Evolutionary conservation across 2,113 vertebrate species (phyloP), one percentile per base, ranked within the genome.

Genomic region (Tautogolabrus adspersus): DNA sequence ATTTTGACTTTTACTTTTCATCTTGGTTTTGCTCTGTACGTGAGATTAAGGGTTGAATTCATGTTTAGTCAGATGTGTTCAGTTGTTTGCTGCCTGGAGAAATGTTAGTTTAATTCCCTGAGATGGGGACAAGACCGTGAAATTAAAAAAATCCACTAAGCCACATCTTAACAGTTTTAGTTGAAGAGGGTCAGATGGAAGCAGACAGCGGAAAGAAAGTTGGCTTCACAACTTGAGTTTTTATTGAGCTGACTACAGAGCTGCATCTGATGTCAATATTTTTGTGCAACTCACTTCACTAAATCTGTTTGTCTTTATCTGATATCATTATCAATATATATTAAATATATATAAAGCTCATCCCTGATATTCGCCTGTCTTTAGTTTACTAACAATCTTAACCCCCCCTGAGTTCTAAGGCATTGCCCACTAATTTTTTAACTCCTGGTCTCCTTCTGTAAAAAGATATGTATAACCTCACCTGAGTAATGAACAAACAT

Each of bases 81-180:
- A 78, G 82, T 72, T 75, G 62, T 88, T 72, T 79, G 66, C 67
- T 66, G 79, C 65, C 49, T 76, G 54, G 67, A 81, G 52, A 76
- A 57, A 37, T 78, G 81, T 75, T 54, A 3, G 23, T 65, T 82
- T 72, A 82, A 77, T 66, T 81, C 78, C 44, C 37, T 47, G 8
- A 62, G 8, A 84, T 69, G 73, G 65, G 54, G 75, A 77, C 57
- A 77, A 68, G 40, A 78, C 77, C 82, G 84, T 87, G 82, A 87
- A 89, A 88, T 78, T 62, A 65, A 72, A 81, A 87, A 86, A 79
- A 65, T 71, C n/a, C 66, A 2, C 16, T 16, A 54, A 64, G 30
- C 30, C 30, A 47, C 15, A 63, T 66, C 56, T 21, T 6, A 3
- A 30, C 37, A 23, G 57, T 65, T 81, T 82, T 42, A 64, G 63